A percentile compares a stretch with the other conserved stretches of the same genome.
phyloP scores from a whole-genome alignment of 2,113 vertebrate species.

The Echinops telfairi region DNA sequence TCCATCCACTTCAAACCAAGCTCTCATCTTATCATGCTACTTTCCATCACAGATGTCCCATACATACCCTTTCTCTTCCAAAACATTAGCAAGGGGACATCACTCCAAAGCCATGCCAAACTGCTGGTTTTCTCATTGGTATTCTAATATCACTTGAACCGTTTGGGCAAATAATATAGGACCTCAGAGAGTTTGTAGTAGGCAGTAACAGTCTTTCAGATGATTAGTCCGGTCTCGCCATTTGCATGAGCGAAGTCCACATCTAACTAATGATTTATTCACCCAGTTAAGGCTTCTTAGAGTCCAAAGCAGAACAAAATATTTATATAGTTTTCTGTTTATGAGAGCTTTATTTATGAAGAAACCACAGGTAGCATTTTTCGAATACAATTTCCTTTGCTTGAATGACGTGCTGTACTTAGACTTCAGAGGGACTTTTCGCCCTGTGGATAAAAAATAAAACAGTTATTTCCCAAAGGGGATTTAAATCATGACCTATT shows the following conservation, averaged over 20 bases:
- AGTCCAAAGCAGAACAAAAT: constrained; percentile 66
- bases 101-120: background rate
- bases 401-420: constrained; percentile 62
- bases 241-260: constrained; percentile 56
- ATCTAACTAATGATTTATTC: constrained; percentile 74
- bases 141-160: background rate
- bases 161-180: background rate
- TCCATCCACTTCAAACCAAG: background rate
- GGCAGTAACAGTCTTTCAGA: background rate
- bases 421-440: constrained; percentile 41
- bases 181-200: background rate
- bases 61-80: background rate
- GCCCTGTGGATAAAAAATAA: constrained; percentile 67
- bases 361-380: constrained; percentile 36
- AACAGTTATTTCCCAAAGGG: constrained; percentile 67
- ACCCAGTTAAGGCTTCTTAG: background rate
- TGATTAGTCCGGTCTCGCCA: background rate
- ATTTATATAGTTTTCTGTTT: constrained; percentile 36
- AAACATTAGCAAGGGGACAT: background rate
- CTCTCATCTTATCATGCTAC: background rate
- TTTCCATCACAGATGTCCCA: background rate
- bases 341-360: constrained; percentile 57
- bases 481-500: constrained; percentile 77
- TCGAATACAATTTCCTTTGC: background rate
- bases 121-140: background rate